Conservation (phyloP, 2,888 invertebrate genomes). For the Polyommatus icarus region DNA sequence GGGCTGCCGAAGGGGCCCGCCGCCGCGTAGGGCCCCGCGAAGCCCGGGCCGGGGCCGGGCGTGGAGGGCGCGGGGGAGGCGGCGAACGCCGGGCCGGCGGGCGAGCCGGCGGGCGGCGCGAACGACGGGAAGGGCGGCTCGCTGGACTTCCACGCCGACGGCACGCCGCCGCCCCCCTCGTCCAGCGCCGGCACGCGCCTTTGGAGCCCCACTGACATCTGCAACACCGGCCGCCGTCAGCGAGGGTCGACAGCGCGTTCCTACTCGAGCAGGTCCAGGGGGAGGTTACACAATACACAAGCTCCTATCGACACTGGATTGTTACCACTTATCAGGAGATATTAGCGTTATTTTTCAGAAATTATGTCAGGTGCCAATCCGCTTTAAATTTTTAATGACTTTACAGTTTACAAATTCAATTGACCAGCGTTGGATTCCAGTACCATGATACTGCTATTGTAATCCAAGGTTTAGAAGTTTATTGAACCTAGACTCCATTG, state of each 20-base stretch:
- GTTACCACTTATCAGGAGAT: not conserved
- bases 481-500: no score
- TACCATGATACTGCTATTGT: no score
- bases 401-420: no score
- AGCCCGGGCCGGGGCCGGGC: slow-evolving; percentile 87
- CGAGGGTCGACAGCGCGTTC: not conserved
- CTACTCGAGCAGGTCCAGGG: not conserved
- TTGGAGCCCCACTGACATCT: slow-evolving; percentile 89
- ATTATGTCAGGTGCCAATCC: not conserved
- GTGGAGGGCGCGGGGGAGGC: slow-evolving; percentile 85
- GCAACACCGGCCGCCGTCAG: slow-evolving; percentile 39
- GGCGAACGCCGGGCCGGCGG: slow-evolving; percentile 85
- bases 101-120: slow-evolving; percentile 90
- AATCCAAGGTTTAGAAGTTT: no score
- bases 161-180: slow-evolving; percentile 72
- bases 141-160: slow-evolving; percentile 87
- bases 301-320: not conserved
- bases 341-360: not conserved
- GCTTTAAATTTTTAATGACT: no score
- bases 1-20: slow-evolving; percentile 83
- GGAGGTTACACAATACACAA: not conserved
- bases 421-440: no score
- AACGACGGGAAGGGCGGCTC: slow-evolving; percentile 85
- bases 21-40: slow-evolving; percentile 85
- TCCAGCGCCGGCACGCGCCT: slow-evolving; percentile 84